Percentiles rank a stretch among this genome's conserved stretches.
Conservation (phyloP, 2,113 vertebrate genomes). For the Boleophthalmus pectinirostris region DNA sequence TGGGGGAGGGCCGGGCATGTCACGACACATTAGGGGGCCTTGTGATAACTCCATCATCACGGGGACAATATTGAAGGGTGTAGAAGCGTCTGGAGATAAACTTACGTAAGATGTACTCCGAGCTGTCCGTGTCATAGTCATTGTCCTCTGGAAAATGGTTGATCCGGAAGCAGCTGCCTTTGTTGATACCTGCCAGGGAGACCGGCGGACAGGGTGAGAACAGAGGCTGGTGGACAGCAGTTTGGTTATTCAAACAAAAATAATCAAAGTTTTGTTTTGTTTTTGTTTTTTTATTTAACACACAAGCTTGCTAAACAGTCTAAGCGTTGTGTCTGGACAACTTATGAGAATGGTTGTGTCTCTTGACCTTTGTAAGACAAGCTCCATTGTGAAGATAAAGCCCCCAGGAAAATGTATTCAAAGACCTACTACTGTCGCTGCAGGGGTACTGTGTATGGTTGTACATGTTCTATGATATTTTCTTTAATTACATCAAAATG, state of each 20-base stretch:
- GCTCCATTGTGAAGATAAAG: conserved; percentile 31
- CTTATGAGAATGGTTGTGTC: conserved; percentile 18
- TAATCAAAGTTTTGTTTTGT: neutral
- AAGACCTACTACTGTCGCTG: conserved; percentile 36
- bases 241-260: neutral
- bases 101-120: conserved; percentile 97
- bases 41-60: conserved; percentile 42
- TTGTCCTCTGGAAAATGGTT: conserved; percentile 98
- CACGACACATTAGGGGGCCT: conserved; percentile 44
- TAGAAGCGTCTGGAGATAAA: conserved; percentile 52
- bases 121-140: conserved; percentile 95
- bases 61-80: conserved; percentile 30
- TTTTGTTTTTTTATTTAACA: neutral
- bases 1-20: conserved; percentile 33
- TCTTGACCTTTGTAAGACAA: conserved; percentile 31
- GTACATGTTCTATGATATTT: too few species aligned
- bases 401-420: conserved; percentile 56
- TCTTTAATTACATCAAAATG: too few species aligned
- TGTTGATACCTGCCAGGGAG: conserved; percentile 85
- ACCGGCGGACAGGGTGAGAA: conserved; percentile 9
- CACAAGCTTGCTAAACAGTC: neutral
- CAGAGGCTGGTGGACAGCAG: neutral
- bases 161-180: conserved; percentile 95
- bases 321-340: neutral
- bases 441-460: too few species aligned